A percentile compares a stretch with the other conserved stretches of the same genome.
Evolutionary conservation across 2,888 invertebrate species (phyloP).

Genomic region (Acheta domesticus): DNA sequence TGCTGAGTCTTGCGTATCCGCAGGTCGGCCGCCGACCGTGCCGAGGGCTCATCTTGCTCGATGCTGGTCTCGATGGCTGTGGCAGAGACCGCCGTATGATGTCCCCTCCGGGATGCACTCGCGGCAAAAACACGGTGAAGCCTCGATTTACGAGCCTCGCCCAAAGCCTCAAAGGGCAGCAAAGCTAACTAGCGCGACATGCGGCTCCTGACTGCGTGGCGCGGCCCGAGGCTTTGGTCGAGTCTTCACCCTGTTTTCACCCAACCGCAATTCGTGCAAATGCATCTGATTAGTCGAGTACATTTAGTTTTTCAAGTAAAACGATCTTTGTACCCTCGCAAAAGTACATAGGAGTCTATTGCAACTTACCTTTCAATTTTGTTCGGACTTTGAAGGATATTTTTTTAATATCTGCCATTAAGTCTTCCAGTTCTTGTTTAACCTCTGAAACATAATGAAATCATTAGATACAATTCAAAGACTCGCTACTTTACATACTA

Average conservation of each 20-base stretch:
- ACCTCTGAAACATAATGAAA: constrained; percentile 73
- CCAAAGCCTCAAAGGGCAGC: no score
- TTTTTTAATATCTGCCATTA: constrained; percentile 99
- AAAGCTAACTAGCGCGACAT: no score
- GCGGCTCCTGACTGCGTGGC: no score
- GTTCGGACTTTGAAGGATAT: constrained; percentile 99
- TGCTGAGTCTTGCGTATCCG: constrained; percentile 99
- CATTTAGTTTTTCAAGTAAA: no score
- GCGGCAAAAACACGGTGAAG: not conserved
- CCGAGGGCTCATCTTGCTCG: constrained; percentile 98
- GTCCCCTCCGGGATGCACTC: not conserved
- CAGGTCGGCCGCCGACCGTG: constrained; percentile 97
- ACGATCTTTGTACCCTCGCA: no score
- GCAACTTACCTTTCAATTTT: constrained; percentile 87
- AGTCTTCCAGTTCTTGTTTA: constrained; percentile 99
- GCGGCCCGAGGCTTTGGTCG: no score
- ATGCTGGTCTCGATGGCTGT: constrained; percentile 98
- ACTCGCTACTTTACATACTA: no score
- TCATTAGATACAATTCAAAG: not conserved
- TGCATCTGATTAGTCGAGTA: no score
- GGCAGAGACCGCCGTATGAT: not conserved
- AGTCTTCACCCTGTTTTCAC: no score
- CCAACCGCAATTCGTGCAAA: no score
- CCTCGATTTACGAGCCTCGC: no score
- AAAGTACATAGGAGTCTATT: no score